Conservation (phyloP, 2,113 vertebrate species). For the Rhea americana region DNA sequence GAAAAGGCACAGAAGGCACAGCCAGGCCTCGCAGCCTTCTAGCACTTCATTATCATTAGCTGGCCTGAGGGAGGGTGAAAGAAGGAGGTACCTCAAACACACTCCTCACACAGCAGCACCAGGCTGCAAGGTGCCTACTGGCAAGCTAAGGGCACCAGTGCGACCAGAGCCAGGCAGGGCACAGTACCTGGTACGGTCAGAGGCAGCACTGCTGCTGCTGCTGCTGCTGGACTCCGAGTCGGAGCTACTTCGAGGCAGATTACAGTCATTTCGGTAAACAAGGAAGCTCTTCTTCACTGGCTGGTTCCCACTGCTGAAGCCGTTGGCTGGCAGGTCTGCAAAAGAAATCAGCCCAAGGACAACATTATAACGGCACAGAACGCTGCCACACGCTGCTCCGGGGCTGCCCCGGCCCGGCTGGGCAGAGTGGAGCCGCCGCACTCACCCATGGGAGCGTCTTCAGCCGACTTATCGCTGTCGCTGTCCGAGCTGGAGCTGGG, state of each 20-base stretch:
- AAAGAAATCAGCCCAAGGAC: not conserved
- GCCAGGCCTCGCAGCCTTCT: not conserved
- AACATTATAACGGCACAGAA: rapidly evolving
- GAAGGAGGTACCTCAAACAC: rapidly evolving
- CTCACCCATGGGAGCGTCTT: slow-evolving; percentile 81
- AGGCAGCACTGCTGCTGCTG: slow-evolving; percentile 97
- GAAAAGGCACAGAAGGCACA: not conserved
- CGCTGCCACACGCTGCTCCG: rapidly evolving
- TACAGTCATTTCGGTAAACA: slow-evolving; percentile 94
- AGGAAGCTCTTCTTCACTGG: slow-evolving; percentile 97
- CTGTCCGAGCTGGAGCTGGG: slow-evolving; percentile 94
- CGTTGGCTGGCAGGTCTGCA: slow-evolving; percentile 91
- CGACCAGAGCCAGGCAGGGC: not conserved
- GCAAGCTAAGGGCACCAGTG: rapidly evolving
- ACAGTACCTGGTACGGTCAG: slow-evolving; percentile 92
- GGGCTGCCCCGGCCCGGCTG: rapidly evolving
- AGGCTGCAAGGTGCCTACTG: not conserved
- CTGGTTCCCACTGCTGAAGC: slow-evolving; percentile 92
- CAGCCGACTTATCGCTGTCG: slow-evolving; percentile 89
- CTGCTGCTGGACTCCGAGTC: slow-evolving; percentile 97
- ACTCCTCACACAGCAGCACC: rapidly evolving
- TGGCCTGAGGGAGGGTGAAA: rapidly evolving
- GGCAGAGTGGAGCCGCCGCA: not conserved
- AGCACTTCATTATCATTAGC: not conserved
- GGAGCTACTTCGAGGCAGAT: slow-evolving; percentile 93